Evolutionary conservation across 2,797 vertebrate species (phyloP), one percentile per base, ranked within the genome.

Genomic region (Phataginus tetradactyla): DNA sequence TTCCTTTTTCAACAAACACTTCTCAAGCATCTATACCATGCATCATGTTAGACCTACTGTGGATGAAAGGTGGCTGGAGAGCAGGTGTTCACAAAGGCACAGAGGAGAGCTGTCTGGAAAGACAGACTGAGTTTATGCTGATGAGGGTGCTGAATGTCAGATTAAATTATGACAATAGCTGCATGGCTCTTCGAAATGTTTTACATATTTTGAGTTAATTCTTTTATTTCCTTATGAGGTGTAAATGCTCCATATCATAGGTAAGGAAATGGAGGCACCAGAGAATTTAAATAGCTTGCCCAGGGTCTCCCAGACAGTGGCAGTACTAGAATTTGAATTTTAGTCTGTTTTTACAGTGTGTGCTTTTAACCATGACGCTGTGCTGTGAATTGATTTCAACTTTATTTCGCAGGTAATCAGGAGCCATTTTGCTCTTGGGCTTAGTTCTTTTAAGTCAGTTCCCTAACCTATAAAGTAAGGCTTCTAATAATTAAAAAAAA

Each of bases 391-490:
- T 25, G 27, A 57, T 53, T 84, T 59, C 66, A 69, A 5, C 29
- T 59, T 84, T 51, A 53, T 51, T 89, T 55, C 27, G 2, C 8
- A 64, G 72, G 25, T 5, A 72, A 55, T 53, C 53, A 71, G 59
- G 27, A 95, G 5, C 39, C 29, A 55, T 93, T 89, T 92, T 94
- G 2, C 20, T 90, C 17, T 57, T 71, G 23, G 34, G 25, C 4
- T 85, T 61, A 69, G 51, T 64, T 86, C 77, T 96, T 45, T 57
- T 71, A 51, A 66, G 68, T 81, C 17, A 49, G 8, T 88, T 74
- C 11, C 17, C 9, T 86, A 27, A 63, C 25, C 32, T 97, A 6
- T 63, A 81, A 96, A 86, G n/a, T 89, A 53, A 96, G 15, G 64
- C 51, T 45, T 45, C 11, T 63, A 51, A n/a, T 64, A 64, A 66